Base-by-base conservation (phyloP, 2,113 vertebrate genomes). In the Ammodramus savannarum region DNA sequence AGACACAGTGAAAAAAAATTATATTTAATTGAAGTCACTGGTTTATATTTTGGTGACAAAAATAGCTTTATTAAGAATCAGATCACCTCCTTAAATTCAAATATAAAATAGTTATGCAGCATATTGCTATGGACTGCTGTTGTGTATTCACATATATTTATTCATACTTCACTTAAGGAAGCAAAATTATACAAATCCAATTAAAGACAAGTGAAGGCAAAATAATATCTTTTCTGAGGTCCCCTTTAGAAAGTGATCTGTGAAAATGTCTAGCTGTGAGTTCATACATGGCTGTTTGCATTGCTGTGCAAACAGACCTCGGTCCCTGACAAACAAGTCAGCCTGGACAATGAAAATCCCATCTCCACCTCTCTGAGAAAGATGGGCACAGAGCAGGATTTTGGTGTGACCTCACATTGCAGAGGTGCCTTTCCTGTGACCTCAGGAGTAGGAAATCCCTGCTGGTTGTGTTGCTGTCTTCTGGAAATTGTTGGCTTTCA, bases 241-340 rank as follows among this genome's bases (percentile, higher is more conserved):
- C 6, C 8, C 13, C 61, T 61, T 85, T 87, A 78, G 76, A 87
- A 78, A 38, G 2, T 0, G 0, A 38, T 85, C 52, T 21, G 6
- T 89, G 89, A 52, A 84, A 93, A 75, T 18, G 4, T 41, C 44
- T 87, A 11, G 3, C 51, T 84, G 48, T 38, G 72, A 49, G 57
- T 52, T 72, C 41, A 52, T 36, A 10, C 25, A 6, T 0, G 1
- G 65, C 39, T 95, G 3, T 97, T 95, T 93, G 84, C 49, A 32
- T 57, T 88, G 93, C 48, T 95, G 51, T 89, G 31, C 77, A 95
- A 93, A 89, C 79, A 97, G 76, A 90, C 25, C 61, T 81, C 2
- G 0, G 10, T 20, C 27, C n/a, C 73, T 48, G 73, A 13, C 76
- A 88, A 92, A 80, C 63, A 92, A 77, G 10, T 9, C 38, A 43